Conservation (phyloP, 2,888 invertebrate genomes). For the Luffia ferchaultella region DNA sequence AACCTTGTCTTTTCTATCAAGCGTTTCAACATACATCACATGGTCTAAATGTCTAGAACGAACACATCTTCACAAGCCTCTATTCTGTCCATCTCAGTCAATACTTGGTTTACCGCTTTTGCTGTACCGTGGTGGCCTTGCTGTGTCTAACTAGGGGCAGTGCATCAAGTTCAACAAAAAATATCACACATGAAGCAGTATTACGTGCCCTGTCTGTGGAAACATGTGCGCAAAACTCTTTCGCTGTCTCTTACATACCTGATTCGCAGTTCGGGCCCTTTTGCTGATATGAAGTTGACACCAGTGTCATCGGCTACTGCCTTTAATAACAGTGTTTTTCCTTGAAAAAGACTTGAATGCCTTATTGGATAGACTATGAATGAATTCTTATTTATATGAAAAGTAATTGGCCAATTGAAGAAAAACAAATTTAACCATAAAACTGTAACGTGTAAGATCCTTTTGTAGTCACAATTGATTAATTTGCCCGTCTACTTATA, state of each 20-base stretch:
- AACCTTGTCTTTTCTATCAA: constrained; percentile 77
- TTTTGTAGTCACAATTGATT: no score
- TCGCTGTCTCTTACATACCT: constrained; percentile 99
- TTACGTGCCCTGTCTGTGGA: constrained; percentile 93
- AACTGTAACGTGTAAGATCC: no score
- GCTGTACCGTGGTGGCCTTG: constrained; percentile 76
- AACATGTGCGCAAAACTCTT: constrained; percentile 94
- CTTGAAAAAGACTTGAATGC: no score
- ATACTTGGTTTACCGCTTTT: constrained; percentile 93
- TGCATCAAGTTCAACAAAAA: constrained; percentile 98
- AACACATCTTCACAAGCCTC: constrained; percentile 92
- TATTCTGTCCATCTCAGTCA: constrained; percentile 99
- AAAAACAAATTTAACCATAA: no score
- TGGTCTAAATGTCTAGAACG: constrained; percentile 90
- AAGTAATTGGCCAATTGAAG: no score
- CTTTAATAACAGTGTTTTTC: constrained; percentile 96
- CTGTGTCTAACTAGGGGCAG: constrained; percentile 87
- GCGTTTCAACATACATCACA: constrained; percentile 89
- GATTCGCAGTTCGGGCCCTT: constrained; percentile 96
- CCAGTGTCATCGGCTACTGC: constrained; percentile 99
- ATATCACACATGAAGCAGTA: constrained; percentile 97
- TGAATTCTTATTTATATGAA: no score
- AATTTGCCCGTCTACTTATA: no score
- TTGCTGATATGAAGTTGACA: constrained; percentile 98
- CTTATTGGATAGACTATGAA: no score